Conservation (phyloP, 2,113 vertebrate species). For the Hemiprocne comata region DNA sequence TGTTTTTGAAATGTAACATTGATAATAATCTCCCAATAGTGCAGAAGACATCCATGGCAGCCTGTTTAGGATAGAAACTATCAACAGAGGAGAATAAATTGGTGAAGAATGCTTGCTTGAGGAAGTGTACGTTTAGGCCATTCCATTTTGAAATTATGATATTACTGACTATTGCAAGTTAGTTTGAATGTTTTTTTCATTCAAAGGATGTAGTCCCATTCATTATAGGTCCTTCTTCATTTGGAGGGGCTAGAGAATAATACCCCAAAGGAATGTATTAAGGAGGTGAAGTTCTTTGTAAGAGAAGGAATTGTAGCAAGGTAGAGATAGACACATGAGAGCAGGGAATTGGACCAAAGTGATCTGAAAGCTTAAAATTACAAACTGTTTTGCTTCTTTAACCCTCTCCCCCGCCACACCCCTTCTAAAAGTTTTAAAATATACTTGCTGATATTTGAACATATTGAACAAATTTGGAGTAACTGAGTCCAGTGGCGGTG, state of each 20-base stretch:
- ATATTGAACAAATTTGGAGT: not conserved
- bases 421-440: not conserved
- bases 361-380: not conserved
- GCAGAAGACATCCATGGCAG: not conserved
- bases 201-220: not conserved
- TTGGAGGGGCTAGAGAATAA: not conserved
- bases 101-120: not conserved
- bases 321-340: not conserved
- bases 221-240: not conserved
- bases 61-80: not conserved
- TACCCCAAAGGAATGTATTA: not conserved
- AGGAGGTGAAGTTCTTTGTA: not conserved
- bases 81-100: not conserved
- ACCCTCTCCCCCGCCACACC: rapidly evolving
- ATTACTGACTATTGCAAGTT: not conserved
- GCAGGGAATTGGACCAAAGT: not conserved
- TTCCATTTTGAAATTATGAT: not conserved
- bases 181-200: not conserved
- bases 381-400: not conserved
- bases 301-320: not conserved
- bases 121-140: not conserved
- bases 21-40: not conserved
- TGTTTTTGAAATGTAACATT: not conserved
- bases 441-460: not conserved
- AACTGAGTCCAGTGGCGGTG: not conserved